Evolutionary conservation across 1,140 invertebrate species (phyloP).

Genomic region (Drosophila athabasca): DNA sequence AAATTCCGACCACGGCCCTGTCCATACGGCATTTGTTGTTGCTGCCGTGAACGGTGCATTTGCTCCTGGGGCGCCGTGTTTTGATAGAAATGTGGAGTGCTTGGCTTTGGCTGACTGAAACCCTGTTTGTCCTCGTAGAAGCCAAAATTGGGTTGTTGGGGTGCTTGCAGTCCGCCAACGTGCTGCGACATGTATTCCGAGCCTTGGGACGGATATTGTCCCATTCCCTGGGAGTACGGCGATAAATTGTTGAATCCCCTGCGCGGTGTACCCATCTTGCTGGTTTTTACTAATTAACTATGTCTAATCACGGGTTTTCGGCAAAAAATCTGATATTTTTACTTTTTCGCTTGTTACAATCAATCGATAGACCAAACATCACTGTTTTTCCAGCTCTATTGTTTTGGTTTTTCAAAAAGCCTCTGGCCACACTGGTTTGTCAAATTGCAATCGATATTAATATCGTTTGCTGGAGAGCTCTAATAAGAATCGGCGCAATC

Average conservation of each 20-base stretch:
- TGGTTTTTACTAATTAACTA: no score
- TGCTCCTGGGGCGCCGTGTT: constrained; percentile 48
- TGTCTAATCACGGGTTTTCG: no score
- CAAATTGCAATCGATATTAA: no score
- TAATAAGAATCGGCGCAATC: no score
- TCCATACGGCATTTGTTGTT: constrained; percentile 29
- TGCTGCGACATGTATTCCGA: constrained; percentile 57
- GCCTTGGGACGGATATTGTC: constrained; percentile 65
- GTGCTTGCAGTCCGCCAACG: constrained; percentile 45
- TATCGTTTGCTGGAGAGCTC: no score
- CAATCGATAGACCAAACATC: no score
- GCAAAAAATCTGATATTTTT: no score
- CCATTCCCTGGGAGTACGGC: constrained; percentile 31
- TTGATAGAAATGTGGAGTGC: constrained; percentile 62
- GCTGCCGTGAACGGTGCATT: constrained; percentile 9
- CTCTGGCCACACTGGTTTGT: no score
- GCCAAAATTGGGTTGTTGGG: constrained; percentile 18
- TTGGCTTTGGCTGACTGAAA: neutral
- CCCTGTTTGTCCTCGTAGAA: constrained; percentile 49
- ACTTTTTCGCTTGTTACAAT: no score
- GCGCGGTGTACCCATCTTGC: constrained; percentile 53
- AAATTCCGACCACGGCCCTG: constrained; percentile 18
- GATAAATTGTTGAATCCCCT: constrained; percentile 41
- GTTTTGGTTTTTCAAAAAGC: no score
- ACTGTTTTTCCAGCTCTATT: no score